A percentile compares a stretch with the other conserved stretches of the same genome.
Evolutionary conservation across 2,888 invertebrate genomes (phyloP).

Genomic region (Isoperla grammatica): DNA sequence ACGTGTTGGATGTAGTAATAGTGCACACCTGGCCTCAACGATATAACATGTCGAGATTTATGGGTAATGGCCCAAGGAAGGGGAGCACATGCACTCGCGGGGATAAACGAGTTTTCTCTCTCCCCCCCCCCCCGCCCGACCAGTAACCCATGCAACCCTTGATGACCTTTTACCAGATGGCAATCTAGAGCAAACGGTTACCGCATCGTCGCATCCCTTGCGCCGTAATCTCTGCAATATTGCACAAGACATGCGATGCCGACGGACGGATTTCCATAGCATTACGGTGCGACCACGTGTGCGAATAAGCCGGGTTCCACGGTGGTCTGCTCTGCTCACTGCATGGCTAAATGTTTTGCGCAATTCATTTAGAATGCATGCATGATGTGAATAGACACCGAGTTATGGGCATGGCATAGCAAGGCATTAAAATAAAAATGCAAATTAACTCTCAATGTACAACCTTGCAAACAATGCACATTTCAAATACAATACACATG

Average conservation of each 20-base stretch:
- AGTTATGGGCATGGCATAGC: no score
- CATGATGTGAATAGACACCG: no score
- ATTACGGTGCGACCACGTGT: background rate
- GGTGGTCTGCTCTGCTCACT: background rate
- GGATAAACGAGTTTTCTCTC: slow-evolving; percentile 3
- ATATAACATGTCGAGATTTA: slow-evolving; percentile 20
- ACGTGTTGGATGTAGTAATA: slow-evolving; percentile 1
- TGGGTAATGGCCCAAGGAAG: slow-evolving; percentile 21
- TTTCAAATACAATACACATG: no score
- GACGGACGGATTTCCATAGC: background rate
- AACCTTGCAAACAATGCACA: no score
- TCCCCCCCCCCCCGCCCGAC: background rate
- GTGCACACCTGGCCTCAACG: slow-evolving; percentile 14
- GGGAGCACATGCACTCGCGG: background rate
- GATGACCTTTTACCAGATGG: slow-evolving; percentile 15
- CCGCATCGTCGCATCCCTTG: background rate
- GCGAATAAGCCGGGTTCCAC: background rate
- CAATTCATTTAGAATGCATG: no score
- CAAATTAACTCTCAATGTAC: no score
- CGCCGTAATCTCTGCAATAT: slow-evolving; percentile 4
- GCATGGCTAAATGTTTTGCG: no score
- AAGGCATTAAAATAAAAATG: no score
- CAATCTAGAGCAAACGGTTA: slow-evolving; percentile 4
- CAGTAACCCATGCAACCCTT: slow-evolving; percentile 9
- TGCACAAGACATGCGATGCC: background rate